Percentiles rank a stretch among this genome's conserved stretches.
phyloP scores from a whole-genome alignment of 2,888 invertebrate genomes.

The Hofmannophila pseudospretella region DNA sequence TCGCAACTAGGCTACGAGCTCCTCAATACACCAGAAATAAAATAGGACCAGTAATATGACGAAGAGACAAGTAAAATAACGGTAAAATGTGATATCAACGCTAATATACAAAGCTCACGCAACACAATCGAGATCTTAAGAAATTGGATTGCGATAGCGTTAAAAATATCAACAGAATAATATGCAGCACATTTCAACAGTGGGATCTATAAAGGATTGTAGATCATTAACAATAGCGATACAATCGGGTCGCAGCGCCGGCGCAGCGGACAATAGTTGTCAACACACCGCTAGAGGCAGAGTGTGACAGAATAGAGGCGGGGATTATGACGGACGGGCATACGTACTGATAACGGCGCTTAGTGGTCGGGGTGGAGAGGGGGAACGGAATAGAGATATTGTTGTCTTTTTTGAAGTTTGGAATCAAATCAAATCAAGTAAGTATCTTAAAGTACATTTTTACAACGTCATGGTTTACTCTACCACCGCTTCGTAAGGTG shows the following conservation, averaged over 20 bases:
- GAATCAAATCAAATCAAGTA: neutral
- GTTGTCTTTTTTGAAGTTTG: neutral
- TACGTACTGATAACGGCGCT: slow-evolving; percentile 48
- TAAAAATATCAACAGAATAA: too few relatives aligned
- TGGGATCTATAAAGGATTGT: slow-evolving; percentile 21
- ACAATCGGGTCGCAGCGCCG: slow-evolving; percentile 29
- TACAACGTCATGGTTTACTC: too few relatives aligned
- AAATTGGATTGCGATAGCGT: neutral
- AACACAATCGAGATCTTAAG: too few relatives aligned
- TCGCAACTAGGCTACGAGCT: too few relatives aligned
- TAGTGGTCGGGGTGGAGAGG: slow-evolving; percentile 32
- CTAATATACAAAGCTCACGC: too few relatives aligned
- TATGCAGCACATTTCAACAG: neutral
- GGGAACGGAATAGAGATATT: slow-evolving; percentile 5
- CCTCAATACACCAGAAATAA: too few relatives aligned
- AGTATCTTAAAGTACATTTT: too few relatives aligned
- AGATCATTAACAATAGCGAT: slow-evolving; percentile 27
- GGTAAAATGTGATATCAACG: too few relatives aligned
- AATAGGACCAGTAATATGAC: too few relatives aligned
- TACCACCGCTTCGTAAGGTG: too few relatives aligned
- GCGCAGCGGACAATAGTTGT: slow-evolving; percentile 48
- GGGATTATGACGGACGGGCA: slow-evolving; percentile 38
- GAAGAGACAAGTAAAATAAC: too few relatives aligned
- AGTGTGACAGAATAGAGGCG: slow-evolving; percentile 13
- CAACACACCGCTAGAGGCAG: slow-evolving; percentile 38